Evolutionary conservation across 2,797 vertebrate genomes (phyloP).

Genomic region (Leucoraja ocellata): DNA sequence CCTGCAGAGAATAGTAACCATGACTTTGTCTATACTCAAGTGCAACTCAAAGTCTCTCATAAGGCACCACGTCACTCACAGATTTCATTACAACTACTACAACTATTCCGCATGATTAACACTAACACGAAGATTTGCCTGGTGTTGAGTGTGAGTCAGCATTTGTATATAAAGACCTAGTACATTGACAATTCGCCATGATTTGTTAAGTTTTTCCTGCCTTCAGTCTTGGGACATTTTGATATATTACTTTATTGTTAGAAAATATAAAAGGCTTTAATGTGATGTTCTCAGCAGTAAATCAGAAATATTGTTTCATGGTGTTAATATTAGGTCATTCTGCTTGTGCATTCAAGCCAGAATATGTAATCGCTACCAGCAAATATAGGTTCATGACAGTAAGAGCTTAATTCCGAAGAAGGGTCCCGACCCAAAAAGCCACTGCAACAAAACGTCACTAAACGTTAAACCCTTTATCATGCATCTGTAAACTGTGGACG

Average conservation of each 20-base stretch:
- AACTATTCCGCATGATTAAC: neutral
- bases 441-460: too few relatives aligned
- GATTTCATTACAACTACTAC: neutral
- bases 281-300: neutral
- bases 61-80: neutral
- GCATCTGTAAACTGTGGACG: too few relatives aligned
- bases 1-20: neutral
- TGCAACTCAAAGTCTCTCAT: neutral
- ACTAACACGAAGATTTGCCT: neutral
- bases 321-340: neutral
- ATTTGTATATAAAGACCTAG: neutral
- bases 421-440: too few relatives aligned
- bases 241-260: neutral
- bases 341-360: neutral
- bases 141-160: neutral
- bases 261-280: neutral
- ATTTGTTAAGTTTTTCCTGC: neutral
- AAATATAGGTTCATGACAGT: neutral
- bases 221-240: neutral
- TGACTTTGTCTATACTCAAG: neutral
- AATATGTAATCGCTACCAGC: neutral
- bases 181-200: neutral
- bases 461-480: too few relatives aligned
- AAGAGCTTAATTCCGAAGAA: neutral
- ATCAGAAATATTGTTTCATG: neutral